Evolutionary conservation across 2,113 vertebrate genomes (phyloP).

Genomic region (Eira barbara): DNA sequence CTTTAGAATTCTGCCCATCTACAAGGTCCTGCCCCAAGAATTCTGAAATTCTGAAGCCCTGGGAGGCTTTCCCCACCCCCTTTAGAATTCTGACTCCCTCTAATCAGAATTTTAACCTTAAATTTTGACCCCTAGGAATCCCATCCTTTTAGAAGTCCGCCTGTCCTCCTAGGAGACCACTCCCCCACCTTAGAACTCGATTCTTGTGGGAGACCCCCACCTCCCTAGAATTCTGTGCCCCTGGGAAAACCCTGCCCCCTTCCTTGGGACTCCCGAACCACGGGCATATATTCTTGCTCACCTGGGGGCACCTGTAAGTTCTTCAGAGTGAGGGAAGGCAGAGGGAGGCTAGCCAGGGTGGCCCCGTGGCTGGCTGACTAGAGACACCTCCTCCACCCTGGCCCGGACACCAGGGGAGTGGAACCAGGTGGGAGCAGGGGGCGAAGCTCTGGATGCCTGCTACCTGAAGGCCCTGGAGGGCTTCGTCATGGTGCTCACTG

Average conservation of each 20-base stretch:
- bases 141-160: not conserved
- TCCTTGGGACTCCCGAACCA: not conserved
- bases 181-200: not conserved
- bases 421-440: conserved; percentile 73
- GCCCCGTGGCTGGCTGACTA: not conserved
- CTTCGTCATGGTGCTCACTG: conserved; percentile 90
- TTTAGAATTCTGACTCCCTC: not conserved
- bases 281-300: not conserved
- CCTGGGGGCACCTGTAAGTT: not conserved
- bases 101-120: no score
- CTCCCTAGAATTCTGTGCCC: not conserved
- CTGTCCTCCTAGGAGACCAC: not conserved
- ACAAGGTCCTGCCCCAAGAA: not conserved
- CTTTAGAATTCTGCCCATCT: not conserved
- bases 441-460: conserved; percentile 84
- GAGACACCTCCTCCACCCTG: not conserved
- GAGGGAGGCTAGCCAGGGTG: not conserved
- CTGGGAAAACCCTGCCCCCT: not conserved
- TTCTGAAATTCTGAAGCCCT: conserved; percentile 10
- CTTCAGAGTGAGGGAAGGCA: not conserved
- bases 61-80: not conserved
- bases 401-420: conserved; percentile 70
- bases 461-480: conserved; percentile 89
- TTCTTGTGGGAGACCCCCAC: not conserved
- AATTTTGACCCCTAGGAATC: not conserved